phyloP scores from a whole-genome alignment of 2,797 vertebrate genomes.

The Sebastes hopkinsi region DNA sequence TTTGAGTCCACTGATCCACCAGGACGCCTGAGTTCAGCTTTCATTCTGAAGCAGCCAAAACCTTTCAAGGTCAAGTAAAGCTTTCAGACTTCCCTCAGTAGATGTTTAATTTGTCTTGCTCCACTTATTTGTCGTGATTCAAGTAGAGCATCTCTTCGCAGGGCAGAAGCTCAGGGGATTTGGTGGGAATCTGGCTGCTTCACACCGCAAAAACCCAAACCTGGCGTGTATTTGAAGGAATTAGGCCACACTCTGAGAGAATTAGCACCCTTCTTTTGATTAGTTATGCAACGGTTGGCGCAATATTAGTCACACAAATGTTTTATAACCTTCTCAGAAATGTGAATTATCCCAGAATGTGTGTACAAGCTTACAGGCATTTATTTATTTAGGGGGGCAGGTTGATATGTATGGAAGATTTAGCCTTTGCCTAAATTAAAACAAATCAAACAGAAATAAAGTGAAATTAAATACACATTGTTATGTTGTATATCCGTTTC shows the following conservation, averaged over 20 bases:
- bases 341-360: background rate
- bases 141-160: constrained; percentile 7
- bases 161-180: constrained; percentile 38
- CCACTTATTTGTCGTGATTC: constrained; percentile 18
- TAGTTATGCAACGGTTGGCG: constrained; percentile 31
- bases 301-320: constrained; percentile 21
- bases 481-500: background rate
- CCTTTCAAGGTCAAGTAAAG: constrained; percentile 26
- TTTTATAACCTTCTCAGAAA: constrained; percentile 11
- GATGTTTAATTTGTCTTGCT: constrained; percentile 21
- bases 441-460: background rate
- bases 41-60: constrained; percentile 12
- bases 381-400: background rate
- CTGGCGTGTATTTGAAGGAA: constrained; percentile 27
- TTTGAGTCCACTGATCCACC: background rate
- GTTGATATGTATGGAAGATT: background rate
- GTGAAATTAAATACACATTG: background rate
- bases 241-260: constrained; percentile 34
- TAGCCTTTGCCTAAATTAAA: background rate
- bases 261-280: constrained; percentile 33
- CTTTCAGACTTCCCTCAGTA: constrained; percentile 6
- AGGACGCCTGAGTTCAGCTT: background rate
- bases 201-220: constrained; percentile 19
- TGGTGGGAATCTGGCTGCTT: constrained; percentile 26
- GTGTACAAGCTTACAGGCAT: background rate